Base-by-base conservation (phyloP, 2,797 vertebrate genomes). In the Menidia menidia region DNA sequence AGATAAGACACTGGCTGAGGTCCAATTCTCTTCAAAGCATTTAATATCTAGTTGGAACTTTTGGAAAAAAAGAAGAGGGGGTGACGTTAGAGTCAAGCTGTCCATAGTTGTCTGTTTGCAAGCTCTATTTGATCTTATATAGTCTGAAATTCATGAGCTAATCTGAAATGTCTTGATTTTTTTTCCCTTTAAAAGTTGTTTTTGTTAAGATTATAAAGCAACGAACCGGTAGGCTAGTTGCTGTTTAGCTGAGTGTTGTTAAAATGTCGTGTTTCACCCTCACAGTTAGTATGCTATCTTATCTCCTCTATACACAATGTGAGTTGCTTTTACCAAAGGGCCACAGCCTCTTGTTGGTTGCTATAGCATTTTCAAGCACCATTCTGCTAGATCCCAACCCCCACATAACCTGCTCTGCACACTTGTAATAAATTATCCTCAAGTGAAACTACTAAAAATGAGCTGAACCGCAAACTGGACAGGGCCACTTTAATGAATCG, bases 291-390 rank as follows among this genome's bases (percentile, higher is more conserved):
- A 58, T 71, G 77, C 83, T 80, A 73, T 83, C 80, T 82, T 78
- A 77, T 86, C 81, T 81, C 59, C 14, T 75, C 75, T 91, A 85
- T 84, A 83, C 79, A 87, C 88, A 79, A 81, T 78, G 84, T 70
- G 70, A 86, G 82, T 84, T 78, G 88, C 88, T 91, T 91, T 92
- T 89, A 90, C 91, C 87, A 88, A 88, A 90, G 89, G 85, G 88
- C 88, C 90, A 88, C 87, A 88, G 81, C 78, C 89, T 90, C 90
- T 90, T 88, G 87, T 91, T 94, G 96, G 97, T 97, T 98, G 96
- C 97, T 98, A 98, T 97, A 98, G 97, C 95, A 96, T 97, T 97
- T 96, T 98, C 96, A 96, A 97, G 96, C 95, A 97, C 95, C 96
- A 90, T 90, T 92, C 88, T 90, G 81, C 83, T 78, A 69, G 88